Percentiles rank a stretch among this genome's conserved stretches.
Conservation (phyloP, 2,113 vertebrate genomes). For the Dascyllus trimaculatus region DNA sequence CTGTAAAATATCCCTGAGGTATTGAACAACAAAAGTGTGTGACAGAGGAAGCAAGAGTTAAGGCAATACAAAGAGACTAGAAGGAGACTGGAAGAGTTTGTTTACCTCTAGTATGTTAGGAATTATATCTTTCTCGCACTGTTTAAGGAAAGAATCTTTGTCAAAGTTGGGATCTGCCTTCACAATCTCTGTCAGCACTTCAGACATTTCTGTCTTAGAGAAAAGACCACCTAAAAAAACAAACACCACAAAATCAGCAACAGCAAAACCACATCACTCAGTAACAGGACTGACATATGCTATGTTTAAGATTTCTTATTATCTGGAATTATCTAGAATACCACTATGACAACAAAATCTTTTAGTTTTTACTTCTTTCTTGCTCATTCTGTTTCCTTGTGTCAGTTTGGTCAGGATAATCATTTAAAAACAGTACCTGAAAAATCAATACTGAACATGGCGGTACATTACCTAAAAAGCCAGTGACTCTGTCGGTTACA, state of each 20-base stretch:
- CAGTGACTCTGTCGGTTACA: constrained; percentile 92
- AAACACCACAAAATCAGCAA: constrained; percentile 11
- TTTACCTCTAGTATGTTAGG: constrained; percentile 93
- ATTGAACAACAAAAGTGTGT: neutral
- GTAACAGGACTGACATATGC: neutral
- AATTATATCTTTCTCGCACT: constrained; percentile 93
- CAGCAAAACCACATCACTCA: neutral
- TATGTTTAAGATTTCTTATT: neutral
- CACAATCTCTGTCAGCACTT: constrained; percentile 93
- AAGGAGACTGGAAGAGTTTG: neutral
- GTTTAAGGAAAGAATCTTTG: constrained; percentile 91
- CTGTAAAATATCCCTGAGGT: neutral
- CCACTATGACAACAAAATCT: too few relatives aligned
- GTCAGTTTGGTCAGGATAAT: too few relatives aligned
- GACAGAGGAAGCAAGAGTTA: neutral
- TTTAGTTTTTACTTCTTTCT: too few relatives aligned
- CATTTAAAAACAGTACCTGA: neutral
- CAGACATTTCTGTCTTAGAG: constrained; percentile 93
- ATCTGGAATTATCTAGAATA: too few relatives aligned
- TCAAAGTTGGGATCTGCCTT: constrained; percentile 90
- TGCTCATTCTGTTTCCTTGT: too few relatives aligned
- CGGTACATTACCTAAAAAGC: constrained; percentile 87
- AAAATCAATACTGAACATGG: neutral
- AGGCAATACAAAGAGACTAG: neutral
- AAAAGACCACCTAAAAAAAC: constrained; percentile 91